Conservation (phyloP, 2,113 vertebrate genomes). For the Oriolus oriolus region DNA sequence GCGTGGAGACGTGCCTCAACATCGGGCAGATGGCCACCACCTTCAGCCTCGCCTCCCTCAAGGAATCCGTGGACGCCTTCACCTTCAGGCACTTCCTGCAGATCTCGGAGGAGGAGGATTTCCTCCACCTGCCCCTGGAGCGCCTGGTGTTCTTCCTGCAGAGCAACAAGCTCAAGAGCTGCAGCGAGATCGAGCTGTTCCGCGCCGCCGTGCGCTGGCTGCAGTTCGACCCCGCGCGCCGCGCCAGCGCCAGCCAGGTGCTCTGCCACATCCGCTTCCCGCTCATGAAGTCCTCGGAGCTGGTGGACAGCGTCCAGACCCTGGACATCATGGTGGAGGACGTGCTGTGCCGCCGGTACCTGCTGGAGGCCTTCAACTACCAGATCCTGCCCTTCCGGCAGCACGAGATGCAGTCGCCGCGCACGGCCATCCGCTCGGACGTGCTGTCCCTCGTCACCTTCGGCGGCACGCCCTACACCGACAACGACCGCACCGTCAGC, state of each 20-base stretch:
- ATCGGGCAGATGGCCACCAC: slow-evolving; percentile 97
- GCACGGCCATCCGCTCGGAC: slow-evolving; percentile 86
- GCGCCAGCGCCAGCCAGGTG: slow-evolving; percentile 80
- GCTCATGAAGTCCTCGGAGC: slow-evolving; percentile 89
- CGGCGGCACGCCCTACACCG: slow-evolving; percentile 92
- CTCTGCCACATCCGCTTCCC: slow-evolving; percentile 95
- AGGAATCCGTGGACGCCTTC: slow-evolving; percentile 91
- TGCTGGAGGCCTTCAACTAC: slow-evolving; percentile 97
- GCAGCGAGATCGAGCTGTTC: slow-evolving; percentile 92
- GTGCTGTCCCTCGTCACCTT: slow-evolving; percentile 86
- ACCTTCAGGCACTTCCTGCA: slow-evolving; percentile 95
- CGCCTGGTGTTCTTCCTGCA: slow-evolving; percentile 93
- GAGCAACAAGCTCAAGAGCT: slow-evolving; percentile 94
- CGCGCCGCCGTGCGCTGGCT: slow-evolving; percentile 89
- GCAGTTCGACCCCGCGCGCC: slow-evolving; percentile 79
- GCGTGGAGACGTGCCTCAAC: slow-evolving; percentile 93
- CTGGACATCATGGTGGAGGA: slow-evolving; percentile 97
- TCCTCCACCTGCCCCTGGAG: slow-evolving; percentile 91
- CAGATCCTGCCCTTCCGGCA: slow-evolving; percentile 96
- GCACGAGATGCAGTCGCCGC: slow-evolving; percentile 90
- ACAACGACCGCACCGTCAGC: slow-evolving; percentile 91
- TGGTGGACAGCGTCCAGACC: slow-evolving; percentile 94
- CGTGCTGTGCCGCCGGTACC: slow-evolving; percentile 86
- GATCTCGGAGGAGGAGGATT: slow-evolving; percentile 93
- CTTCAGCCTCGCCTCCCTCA: slow-evolving; percentile 91